Evolutionary conservation across 2,888 invertebrate species (phyloP).

Genomic region (Idaea biselata): DNA sequence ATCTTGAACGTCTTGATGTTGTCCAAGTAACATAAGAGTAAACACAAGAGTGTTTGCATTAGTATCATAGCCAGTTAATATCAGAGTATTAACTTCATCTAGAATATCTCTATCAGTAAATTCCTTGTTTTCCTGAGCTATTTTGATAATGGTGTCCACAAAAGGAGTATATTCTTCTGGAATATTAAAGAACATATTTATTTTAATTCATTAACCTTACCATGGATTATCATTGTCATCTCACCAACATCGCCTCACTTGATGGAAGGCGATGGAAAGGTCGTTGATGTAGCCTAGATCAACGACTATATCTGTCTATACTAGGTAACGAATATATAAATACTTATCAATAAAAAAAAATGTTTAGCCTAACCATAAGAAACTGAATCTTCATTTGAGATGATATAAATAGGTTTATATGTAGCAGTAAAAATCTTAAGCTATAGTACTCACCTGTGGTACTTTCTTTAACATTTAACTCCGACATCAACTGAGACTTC

Average conservation of each 20-base stretch:
- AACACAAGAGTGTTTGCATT: slow-evolving; percentile 2
- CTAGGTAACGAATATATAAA: too few relatives aligned
- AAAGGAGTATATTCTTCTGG: slow-evolving; percentile 1
- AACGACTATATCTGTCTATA: too few relatives aligned
- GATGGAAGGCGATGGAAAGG: too few relatives aligned
- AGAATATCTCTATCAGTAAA: slow-evolving; percentile 8
- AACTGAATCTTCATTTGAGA: too few relatives aligned
- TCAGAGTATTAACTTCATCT: slow-evolving; percentile 7
- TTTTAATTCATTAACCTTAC: too few relatives aligned
- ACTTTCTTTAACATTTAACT: background rate
- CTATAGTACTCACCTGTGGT: background rate
- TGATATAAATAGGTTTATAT: too few relatives aligned
- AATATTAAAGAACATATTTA: background rate
- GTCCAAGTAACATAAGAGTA: slow-evolving; percentile 7
- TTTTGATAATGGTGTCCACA: slow-evolving; percentile 8
- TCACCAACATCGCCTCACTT: too few relatives aligned
- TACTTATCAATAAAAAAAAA: too few relatives aligned
- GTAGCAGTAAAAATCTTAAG: background rate
- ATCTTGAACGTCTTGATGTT: slow-evolving; percentile 5
- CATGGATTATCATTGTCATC: too few relatives aligned
- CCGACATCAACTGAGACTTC: background rate
- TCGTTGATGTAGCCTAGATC: too few relatives aligned
- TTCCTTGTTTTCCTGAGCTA: background rate
- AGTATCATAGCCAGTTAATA: slow-evolving; percentile 10
- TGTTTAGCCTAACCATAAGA: too few relatives aligned